A percentile compares a stretch with the other conserved stretches of the same genome.
Conservation (phyloP, 2,888 invertebrate species). For the Leucozona laternaria region DNA sequence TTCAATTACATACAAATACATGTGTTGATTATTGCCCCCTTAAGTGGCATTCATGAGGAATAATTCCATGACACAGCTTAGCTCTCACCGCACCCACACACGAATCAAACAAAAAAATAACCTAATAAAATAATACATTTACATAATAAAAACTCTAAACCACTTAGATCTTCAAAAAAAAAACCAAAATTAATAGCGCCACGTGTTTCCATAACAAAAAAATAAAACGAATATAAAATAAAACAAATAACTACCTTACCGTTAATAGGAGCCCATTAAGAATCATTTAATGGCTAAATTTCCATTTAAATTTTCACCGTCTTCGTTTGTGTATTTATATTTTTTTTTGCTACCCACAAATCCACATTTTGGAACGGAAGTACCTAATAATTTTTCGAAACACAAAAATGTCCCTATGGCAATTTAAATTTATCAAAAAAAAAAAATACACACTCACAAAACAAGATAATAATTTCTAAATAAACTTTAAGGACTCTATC, state of each 20-base stretch:
- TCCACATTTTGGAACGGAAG: conserved; percentile 26
- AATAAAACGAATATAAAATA: not conserved
- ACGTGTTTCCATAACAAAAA: conserved; percentile 25
- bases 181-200: conserved; percentile 8
- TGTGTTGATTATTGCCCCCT: conserved; percentile 37
- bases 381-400: conserved; percentile 25
- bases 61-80: not conserved
- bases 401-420: conserved; percentile 45
- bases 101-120: not conserved
- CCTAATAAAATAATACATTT: not conserved
- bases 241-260: conserved; percentile 29
- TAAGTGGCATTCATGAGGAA: not conserved
- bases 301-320: conserved; percentile 38
- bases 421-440: conserved; percentile 32
- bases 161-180: conserved; percentile 18
- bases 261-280: conserved; percentile 52
- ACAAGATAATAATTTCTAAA: conserved; percentile 40
- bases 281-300: conserved; percentile 51
- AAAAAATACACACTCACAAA: not conserved
- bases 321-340: not conserved
- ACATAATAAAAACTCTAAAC: conserved; percentile 14
- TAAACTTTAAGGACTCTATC: conserved; percentile 36
- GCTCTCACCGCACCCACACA: not conserved
- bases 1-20: conserved; percentile 22
- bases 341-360: conserved; percentile 16